A percentile compares a stretch with the other conserved stretches of the same genome.
Conservation (phyloP, 2,113 vertebrate genomes). For the Oostethus manadensis region DNA sequence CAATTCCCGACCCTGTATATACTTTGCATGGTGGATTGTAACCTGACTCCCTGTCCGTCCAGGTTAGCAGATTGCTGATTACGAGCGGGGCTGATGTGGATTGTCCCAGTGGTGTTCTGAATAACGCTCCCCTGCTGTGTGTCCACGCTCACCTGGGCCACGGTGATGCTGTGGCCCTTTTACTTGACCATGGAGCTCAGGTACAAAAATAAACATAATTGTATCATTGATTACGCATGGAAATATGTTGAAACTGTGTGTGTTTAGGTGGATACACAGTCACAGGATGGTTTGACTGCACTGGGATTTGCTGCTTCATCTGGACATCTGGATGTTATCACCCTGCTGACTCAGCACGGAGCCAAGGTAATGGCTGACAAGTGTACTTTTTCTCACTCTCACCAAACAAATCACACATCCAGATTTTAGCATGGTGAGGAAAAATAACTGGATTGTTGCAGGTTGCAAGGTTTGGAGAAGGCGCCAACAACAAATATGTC, state of each 20-base stretch:
- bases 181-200: slow-evolving; percentile 88
- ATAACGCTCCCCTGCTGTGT: slow-evolving; percentile 87
- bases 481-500: not conserved
- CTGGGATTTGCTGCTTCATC: slow-evolving; percentile 88
- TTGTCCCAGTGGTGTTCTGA: slow-evolving; percentile 85
- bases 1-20: too few relatives aligned
- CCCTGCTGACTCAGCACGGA: slow-evolving; percentile 81
- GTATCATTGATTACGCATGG: not conserved
- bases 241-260: not conserved
- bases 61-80: slow-evolving; percentile 93
- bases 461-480: too few relatives aligned
- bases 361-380: slow-evolving; percentile 78
- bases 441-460: not conserved
- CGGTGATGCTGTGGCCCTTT: slow-evolving; percentile 82
- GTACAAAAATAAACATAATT: slow-evolving; percentile 12
- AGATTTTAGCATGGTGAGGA: too few relatives aligned
- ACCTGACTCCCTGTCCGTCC: slow-evolving; percentile 3
- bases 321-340: slow-evolving; percentile 83
- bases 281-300: slow-evolving; percentile 85
- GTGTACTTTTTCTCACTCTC: not conserved
- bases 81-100: slow-evolving; percentile 89
- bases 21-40: not conserved
- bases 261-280: slow-evolving; percentile 77
- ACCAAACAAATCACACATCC: not conserved
- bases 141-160: slow-evolving; percentile 94